Evolutionary conservation across 2,797 vertebrate genomes (phyloP), one percentile per base, ranked within the genome.

Genomic region (Ptychobarbus kaznakovi): DNA sequence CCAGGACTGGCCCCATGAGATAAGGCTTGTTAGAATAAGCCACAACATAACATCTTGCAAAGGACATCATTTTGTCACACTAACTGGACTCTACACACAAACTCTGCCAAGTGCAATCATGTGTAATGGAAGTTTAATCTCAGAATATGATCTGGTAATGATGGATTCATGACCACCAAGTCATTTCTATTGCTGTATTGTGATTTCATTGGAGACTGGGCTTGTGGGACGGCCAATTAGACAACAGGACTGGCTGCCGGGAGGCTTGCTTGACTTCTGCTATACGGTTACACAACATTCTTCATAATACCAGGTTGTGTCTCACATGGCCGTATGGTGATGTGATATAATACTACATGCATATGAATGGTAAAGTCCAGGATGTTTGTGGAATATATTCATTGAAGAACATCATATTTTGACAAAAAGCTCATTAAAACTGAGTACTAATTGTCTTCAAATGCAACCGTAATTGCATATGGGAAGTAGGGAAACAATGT

Each of bases 71-170:
- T 84, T 46, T 72, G 65, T 70, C 28, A 10, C n/a, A 35, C 18
- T 61, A 69, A 78, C 65, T 58, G 11, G 74, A 79, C 65, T 69
- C 49, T 20, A 49, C 42, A 66, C 75, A 70, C 66, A 79, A 35
- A 40, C 40, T 40, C 65, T 40, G 63, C 82, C 82, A 69, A 84
- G 46, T 42, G 63, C 49, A 79, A 80, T 72, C 40, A 61, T 58
- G 83, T 70, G 83, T 79, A 72, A 85, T 63, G 76, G 53, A 85
- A 65, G 53, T 40, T 80, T 51, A 80, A 85, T 85, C 77, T 85
- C 25, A 65, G 42, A 82, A 74, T 85, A 49, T 85, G 69, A 80
- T 85, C 77, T 73, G 75, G 40, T 73, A 61, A 25, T 80, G 56
- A 85, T 80, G 68, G 83, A 85, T 84, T 84, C 65, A 84, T 46